Conservation (phyloP, 2,888 invertebrate species). For the Agriopis leucophaearia region DNA sequence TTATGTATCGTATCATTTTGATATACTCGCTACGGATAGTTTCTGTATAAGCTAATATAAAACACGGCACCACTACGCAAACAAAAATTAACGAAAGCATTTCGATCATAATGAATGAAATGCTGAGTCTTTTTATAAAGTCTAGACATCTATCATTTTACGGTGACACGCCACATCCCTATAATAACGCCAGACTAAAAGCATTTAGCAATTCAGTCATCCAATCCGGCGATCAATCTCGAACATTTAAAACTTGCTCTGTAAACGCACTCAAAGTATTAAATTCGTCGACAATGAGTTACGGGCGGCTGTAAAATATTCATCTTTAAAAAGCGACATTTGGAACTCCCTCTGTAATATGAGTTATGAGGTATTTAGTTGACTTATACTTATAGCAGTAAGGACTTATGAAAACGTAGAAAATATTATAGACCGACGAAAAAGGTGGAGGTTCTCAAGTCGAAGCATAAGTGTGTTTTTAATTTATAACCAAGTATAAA, state of each 20-base stretch:
- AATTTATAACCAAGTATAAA: no score
- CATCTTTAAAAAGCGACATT: slow-evolving; percentile 78
- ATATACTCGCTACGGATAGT: slow-evolving; percentile 19
- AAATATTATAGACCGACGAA: no score
- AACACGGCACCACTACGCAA: neutral
- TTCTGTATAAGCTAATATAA: slow-evolving; percentile 6
- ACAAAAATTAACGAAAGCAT: neutral
- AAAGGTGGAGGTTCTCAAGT: no score
- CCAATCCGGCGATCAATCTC: slow-evolving; percentile 62
- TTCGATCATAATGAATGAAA: neutral
- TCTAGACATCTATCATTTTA: slow-evolving; percentile 40
- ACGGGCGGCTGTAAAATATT: slow-evolving; percentile 71
- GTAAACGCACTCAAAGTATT: slow-evolving; percentile 81
- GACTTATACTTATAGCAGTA: slow-evolving; percentile 10
- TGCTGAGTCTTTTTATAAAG: slow-evolving; percentile 21
- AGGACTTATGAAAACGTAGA: neutral
- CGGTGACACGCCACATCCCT: slow-evolving; percentile 34
- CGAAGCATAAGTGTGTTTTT: no score
- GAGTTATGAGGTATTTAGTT: slow-evolving; percentile 75
- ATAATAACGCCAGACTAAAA: slow-evolving; percentile 38
- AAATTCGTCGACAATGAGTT: slow-evolving; percentile 78
- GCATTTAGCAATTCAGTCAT: slow-evolving; percentile 53
- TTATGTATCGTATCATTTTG: slow-evolving; percentile 37
- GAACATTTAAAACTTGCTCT: slow-evolving; percentile 68
- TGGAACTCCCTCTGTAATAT: slow-evolving; percentile 80